Base-by-base conservation (phyloP, 2,888 invertebrate species). In the Latrodectus elegans region DNA sequence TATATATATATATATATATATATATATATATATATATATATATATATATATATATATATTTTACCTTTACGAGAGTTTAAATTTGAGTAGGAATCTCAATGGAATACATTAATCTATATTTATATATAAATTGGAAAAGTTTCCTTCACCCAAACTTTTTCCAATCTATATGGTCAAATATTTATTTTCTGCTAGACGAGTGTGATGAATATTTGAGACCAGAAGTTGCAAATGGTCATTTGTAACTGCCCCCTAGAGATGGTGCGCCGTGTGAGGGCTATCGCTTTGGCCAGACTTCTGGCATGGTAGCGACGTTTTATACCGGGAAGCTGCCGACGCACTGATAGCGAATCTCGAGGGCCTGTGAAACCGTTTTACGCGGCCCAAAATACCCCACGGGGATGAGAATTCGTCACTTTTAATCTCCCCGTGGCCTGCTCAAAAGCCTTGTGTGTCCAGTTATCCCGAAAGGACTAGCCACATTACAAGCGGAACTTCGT, bases 321-420 rank as follows among this genome's bases (percentile, higher is more conserved):
- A 77, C 64, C 70, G 64, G 22, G 60, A 53, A 78, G 84, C 84
- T 84, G 84, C 85, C 85, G 74, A 74, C 85, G 79, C 76, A 81
- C 87, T 87, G 87, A 87, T 87, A 87, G 87, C 82, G 87, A 76
- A 51, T 81, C 81, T 80, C 80, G 81, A 74, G 85, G 86, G 87
- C 87, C 65, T 74, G 14, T 8, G 77, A 72, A 75, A 82, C 60
- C 87, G 73, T 87, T 87, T 87, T 74, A 68, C 68, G 79, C 68
- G 68, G 79, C 78, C 78, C 79, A n/a, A 73, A 84, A 76, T 65
- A 73, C 85, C 85, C 85, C 81, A 68, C 75, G 82, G 82, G 87
- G 77, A 67, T 17, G 51, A 74, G 80, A 74, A 87, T 87, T 87
- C 80, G 87, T 87, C 87, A 87, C 82, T 87, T 87, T 80, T 87